Base-by-base conservation (phyloP, 2,797 vertebrate genomes). In the Sebastes iracundus region DNA sequence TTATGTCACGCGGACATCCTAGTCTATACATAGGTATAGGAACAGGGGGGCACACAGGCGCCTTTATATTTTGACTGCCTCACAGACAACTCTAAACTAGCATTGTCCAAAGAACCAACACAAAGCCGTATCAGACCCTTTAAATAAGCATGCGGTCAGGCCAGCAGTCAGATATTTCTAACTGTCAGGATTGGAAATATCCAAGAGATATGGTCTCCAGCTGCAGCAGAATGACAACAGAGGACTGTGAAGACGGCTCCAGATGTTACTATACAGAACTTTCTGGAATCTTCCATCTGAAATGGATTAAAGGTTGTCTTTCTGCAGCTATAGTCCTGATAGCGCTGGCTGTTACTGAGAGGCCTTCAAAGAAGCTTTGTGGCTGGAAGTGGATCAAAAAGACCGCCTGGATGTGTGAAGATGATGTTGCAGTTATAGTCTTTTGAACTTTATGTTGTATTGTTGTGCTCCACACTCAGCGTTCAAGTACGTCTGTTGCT, bases 61-160 rank as follows among this genome's bases (percentile, higher is more conserved):
- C 78, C 75, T 85, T 87, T 78, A 55, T 92, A 88, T 92, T 94
- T 91, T 90, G 92, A 85, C 92, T 91, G 55, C 55, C 42, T 84
- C 72, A 52, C 30, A 72, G 79, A 80, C 71, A 77, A 76, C 71
- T 84, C 83, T 55, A 88, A 89, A 90, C 88, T 49, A 60, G 78
- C 87, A 88, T 92, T 90, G 89, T 92, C 84, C 75, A 71, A 56
- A 89, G 74, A 82, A 73, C 61, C 79, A 81, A 73, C 33, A 89
- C 83, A 77, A 79, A 82, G 35, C 63, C 78, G 25, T 72, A 87
- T 82, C 71, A 77, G 75, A 83, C 64, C 73, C 64, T 91, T 87
- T 71, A 75, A 82, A 84, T 87, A 76, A 87, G 72, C 81, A 72
- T 87, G 77, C 22, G 77, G 80, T 86, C 68, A 59, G 75, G 69